Percentiles rank a stretch among this genome's conserved stretches.
phyloP scores from a whole-genome alignment of 2,113 vertebrate species.

The Phainopepla nitens region DNA sequence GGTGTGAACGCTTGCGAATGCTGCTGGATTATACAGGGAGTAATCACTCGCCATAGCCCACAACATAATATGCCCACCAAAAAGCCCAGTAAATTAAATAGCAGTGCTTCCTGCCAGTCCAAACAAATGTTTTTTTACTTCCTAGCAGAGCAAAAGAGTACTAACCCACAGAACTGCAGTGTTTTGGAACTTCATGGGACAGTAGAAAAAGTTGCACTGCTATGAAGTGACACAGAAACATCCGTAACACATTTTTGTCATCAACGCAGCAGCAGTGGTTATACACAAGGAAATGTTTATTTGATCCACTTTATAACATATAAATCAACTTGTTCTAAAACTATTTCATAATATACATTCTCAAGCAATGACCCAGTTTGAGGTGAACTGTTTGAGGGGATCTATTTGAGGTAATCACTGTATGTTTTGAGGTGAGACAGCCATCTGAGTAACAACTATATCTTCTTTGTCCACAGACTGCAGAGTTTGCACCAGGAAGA shows the following conservation, averaged over 20 bases:
- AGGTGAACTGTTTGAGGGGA: background rate
- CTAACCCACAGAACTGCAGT: slow-evolving; percentile 14
- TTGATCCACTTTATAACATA: background rate
- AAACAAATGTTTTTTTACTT: slow-evolving; percentile 33
- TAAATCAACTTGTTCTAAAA: background rate
- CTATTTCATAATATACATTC: background rate
- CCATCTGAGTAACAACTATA: background rate
- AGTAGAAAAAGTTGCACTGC: background rate
- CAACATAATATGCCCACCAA: background rate
- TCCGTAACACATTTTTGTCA: background rate
- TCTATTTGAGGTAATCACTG: background rate
- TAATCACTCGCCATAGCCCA: background rate
- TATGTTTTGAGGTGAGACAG: background rate
- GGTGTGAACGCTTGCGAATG: fast-evolving
- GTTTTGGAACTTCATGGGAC: slow-evolving; percentile 17
- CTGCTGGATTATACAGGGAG: background rate
- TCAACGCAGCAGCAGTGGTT: background rate
- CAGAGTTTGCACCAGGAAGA: background rate
- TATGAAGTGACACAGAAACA: slow-evolving; percentile 10
- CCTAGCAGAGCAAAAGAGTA: slow-evolving; percentile 9
- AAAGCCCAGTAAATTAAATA: slow-evolving; percentile 1
- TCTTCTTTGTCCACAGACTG: background rate
- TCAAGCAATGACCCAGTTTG: background rate
- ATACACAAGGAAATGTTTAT: background rate
- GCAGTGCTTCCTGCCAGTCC: slow-evolving; percentile 8